Evolutionary conservation across 2,888 invertebrate species (phyloP), one percentile per base, ranked within the genome.

Genomic region (Odontothrips loti): DNA sequence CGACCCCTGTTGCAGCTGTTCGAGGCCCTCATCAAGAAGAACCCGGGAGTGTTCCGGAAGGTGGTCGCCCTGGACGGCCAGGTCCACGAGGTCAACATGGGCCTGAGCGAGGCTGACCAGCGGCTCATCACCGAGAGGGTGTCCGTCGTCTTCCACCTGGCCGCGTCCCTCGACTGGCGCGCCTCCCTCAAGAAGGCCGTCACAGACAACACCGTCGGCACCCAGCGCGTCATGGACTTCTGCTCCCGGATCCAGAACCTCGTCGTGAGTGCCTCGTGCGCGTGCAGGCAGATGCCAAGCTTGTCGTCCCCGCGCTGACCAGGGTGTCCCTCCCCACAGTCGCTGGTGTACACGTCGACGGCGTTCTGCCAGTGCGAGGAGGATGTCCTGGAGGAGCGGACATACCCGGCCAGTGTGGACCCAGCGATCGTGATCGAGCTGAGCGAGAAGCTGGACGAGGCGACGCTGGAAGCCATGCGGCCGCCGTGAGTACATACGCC

Each of bases 161-260:
- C 97, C 0, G 98, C 98, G n/a, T 97, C 95, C 1, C 91, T 98
- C 43, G 93, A 93, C 84, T 90, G 98, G 84, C 97, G 98, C 87
- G 96, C 97, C 20, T 94, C 93, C 68, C 89, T 98, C 48, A 94
- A 93, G 86, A 93, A 95, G 84, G 96, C 97, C 0, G 90, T 98
- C 51, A 93, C 94, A 84, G 95, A 96, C 93, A 98, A 98, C 88
- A 94, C 96, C 11, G 89, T 92, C 51, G 97, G 96, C 75, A 97
- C 97, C 0, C 90, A 92, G 84, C 90, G 93, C 84, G 91, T 96
- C 47, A 88, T 98, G 63, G 91, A 93, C 27, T 87, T 98, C 47
- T 93, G 93, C 82, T 94, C 92, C 86, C 88, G 91, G 82, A 95
- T 97, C 89, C 92, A 92, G 84, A 91, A 94, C 10, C 88, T 98